A percentile compares a stretch with the other conserved stretches of the same genome.
These are phyloP conservation scores for Xerus rutilus DNA, from an alignment of 2,797 vertebrate genomes.

Conservation along the genomic window DNA sequence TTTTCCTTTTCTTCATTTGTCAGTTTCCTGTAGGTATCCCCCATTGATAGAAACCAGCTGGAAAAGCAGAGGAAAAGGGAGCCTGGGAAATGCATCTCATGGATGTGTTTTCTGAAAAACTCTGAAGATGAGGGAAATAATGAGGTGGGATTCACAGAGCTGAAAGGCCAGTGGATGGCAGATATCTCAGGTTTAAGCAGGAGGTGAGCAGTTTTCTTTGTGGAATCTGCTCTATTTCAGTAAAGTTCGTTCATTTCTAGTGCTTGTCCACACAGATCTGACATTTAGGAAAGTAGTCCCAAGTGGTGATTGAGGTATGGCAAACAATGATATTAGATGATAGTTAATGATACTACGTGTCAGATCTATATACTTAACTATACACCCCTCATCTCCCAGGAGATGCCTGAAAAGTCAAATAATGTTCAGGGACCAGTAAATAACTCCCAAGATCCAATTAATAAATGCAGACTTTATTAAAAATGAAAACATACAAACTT, in stretches of 20 bases:
- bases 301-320: not conserved
- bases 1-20: not conserved
- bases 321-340: not conserved
- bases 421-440: not conserved
- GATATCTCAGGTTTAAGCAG: not conserved
- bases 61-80: not conserved
- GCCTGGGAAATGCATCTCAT: not conserved
- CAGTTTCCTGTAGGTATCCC: not conserved
- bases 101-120: not conserved
- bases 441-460: not conserved
- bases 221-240: not conserved
- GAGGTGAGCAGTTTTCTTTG: not conserved
- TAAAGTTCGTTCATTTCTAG: not conserved
- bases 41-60: not conserved
- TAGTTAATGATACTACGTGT: not conserved
- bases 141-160: not conserved
- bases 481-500: not conserved
- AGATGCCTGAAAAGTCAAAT: not conserved
- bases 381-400: not conserved
- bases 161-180: not conserved
- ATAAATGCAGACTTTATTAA: not conserved
- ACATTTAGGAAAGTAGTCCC: not conserved
- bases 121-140: not conserved
- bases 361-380: not conserved
- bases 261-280: not conserved